phyloP scores from a whole-genome alignment of 2,113 vertebrate genomes.

The Lagopus leucura region DNA sequence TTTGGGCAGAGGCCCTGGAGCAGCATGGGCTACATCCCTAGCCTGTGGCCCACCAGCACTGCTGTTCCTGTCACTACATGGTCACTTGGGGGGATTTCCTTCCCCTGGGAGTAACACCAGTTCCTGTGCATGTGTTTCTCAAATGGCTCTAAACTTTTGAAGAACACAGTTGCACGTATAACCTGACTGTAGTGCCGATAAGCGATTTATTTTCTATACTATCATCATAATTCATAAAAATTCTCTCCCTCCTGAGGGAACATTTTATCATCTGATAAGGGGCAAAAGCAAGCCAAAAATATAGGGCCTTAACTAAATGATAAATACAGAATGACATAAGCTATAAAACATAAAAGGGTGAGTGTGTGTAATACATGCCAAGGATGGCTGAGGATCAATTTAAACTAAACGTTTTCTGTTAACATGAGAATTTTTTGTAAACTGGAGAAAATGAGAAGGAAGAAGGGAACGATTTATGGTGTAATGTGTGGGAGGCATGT shows the following conservation, averaged over 20 bases:
- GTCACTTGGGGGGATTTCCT: background rate
- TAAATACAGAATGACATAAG: constrained; percentile 59
- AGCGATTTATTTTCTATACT: constrained; percentile 40
- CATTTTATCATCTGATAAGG: constrained; percentile 58
- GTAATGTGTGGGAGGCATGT: constrained; percentile 11
- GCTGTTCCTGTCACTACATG: rapidly evolving
- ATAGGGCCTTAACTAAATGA: constrained; percentile 46
- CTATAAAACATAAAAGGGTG: constrained; percentile 57
- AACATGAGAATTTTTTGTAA: constrained; percentile 57
- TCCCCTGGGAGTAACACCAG: background rate
- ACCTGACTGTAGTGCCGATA: background rate
- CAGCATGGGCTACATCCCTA: background rate
- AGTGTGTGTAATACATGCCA: constrained; percentile 35
- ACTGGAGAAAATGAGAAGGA: constrained; percentile 60
- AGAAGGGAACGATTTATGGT: constrained; percentile 53
- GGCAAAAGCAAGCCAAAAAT: constrained; percentile 45
- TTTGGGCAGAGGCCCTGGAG: background rate
- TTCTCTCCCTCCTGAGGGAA: constrained; percentile 23
- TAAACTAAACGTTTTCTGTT: constrained; percentile 53
- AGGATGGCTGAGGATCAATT: constrained; percentile 64
- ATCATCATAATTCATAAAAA: constrained; percentile 45
- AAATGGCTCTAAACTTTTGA: rapidly evolving
- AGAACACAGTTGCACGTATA: background rate
- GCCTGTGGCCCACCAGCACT: background rate
- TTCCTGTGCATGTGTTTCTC: background rate